Evolutionary conservation across 2,888 invertebrate genomes (phyloP).

Genomic region (Disparrhopalites patrizii): DNA sequence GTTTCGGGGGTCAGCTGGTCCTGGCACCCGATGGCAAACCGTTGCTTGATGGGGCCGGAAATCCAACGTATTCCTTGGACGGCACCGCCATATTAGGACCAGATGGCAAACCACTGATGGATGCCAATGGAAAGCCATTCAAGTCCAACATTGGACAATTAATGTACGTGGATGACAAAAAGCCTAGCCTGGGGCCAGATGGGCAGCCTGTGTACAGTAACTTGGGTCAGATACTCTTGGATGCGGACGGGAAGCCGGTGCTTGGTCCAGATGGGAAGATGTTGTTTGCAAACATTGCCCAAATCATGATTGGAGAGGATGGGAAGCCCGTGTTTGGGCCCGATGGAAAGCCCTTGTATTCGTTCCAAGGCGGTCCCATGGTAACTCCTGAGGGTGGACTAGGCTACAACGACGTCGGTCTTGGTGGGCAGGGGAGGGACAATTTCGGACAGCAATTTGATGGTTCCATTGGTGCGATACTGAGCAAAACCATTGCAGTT

Average conservation of each 20-base stretch:
- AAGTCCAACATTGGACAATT: conserved; percentile 2
- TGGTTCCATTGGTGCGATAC: too few relatives aligned
- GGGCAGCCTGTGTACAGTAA: conserved; percentile 12
- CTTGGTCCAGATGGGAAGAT: conserved; percentile 13
- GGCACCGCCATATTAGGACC: background rate
- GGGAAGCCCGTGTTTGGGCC: background rate
- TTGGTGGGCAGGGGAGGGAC: background rate
- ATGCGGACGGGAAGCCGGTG: background rate
- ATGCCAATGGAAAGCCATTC: background rate
- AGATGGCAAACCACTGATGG: conserved; percentile 3
- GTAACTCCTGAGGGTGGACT: conserved; percentile 15
- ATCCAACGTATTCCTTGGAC: background rate
- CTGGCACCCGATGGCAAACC: conserved; percentile 16
- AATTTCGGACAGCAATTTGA: background rate
- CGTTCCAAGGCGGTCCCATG: background rate
- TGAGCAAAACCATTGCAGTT: too few relatives aligned
- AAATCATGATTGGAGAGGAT: conserved; percentile 19
- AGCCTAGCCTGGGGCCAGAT: conserved; percentile 5
- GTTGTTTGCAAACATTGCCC: conserved; percentile 10
- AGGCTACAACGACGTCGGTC: background rate
- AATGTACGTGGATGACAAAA: background rate
- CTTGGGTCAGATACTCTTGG: conserved; percentile 7
- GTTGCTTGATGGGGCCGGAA: background rate
- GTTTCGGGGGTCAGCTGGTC: background rate
- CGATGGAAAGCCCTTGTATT: conserved; percentile 11